Conservation (phyloP, 1,140 invertebrate genomes). For the Oryctes rhinoceros region DNA sequence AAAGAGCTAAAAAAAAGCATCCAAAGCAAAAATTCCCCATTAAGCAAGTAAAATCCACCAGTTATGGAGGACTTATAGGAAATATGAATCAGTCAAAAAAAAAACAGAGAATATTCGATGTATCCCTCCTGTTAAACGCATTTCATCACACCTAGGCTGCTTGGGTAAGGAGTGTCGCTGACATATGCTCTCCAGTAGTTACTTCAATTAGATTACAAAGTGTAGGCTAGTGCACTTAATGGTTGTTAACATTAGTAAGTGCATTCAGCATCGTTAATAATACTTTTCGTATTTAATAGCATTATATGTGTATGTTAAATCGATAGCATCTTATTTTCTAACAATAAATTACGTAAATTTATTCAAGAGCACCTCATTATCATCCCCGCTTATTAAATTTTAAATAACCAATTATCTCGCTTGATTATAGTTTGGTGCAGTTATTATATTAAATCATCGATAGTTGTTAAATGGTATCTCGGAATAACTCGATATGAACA, state of each 20-base stretch:
- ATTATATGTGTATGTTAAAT: not conserved
- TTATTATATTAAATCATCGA: constrained; percentile 26
- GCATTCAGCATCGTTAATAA: not conserved
- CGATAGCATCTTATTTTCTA: not conserved
- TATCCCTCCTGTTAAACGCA: no score
- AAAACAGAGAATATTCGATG: no score
- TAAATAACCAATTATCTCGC: constrained; percentile 15
- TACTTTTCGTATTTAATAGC: not conserved
- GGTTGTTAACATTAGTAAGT: not conserved
- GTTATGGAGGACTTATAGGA: no score
- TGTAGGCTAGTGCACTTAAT: not conserved
- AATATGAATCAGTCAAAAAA: no score
- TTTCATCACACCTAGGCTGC: no score
- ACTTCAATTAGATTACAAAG: not conserved
- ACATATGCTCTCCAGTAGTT: no score
- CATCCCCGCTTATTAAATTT: not conserved
- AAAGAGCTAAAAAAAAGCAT: no score
- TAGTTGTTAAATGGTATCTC: constrained; percentile 2
- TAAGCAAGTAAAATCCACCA: no score
- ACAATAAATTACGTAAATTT: not conserved
- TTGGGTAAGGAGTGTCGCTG: no score
- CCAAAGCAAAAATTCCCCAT: no score
- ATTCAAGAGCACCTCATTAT: not conserved
- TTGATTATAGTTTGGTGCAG: not conserved
- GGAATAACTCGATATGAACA: constrained; percentile 16